A percentile compares a stretch with the other conserved stretches of the same genome.
Evolutionary conservation across 2,113 vertebrate species (phyloP).

Genomic region (Colossoma macropomum): DNA sequence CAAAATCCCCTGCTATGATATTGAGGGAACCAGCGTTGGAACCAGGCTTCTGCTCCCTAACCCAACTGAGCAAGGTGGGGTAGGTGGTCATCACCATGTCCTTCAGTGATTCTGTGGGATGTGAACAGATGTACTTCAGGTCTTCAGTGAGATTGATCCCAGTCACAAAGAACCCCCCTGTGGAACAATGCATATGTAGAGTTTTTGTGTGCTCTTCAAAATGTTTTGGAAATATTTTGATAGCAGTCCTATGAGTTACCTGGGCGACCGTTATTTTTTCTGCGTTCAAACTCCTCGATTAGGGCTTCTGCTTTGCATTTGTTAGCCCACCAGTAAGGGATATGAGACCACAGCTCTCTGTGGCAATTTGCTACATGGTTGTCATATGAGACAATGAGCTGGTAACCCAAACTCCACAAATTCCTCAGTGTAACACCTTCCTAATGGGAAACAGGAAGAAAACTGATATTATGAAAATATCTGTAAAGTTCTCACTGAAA

Average conservation of each 20-base stretch:
- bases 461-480: neutral
- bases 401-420: conserved; percentile 73
- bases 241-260: conserved; percentile 63
- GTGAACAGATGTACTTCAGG: conserved; percentile 80
- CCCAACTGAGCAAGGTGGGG: conserved; percentile 74
- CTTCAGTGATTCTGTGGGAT: conserved; percentile 79
- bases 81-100: conserved; percentile 80
- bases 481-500: neutral
- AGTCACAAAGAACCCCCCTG: conserved; percentile 80
- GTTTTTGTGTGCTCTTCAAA: neutral
- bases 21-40: conserved; percentile 67
- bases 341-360: conserved; percentile 76
- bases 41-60: conserved; percentile 74
- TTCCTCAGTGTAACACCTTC: conserved; percentile 71
- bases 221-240: neutral
- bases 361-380: conserved; percentile 63
- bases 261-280: conserved; percentile 74
- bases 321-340: conserved; percentile 84
- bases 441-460: conserved; percentile 56
- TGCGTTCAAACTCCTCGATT: conserved; percentile 76
- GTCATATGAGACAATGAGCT: conserved; percentile 80
- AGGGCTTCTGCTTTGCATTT: conserved; percentile 77
- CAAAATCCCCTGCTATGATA: conserved; percentile 81
- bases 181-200: conserved; percentile 27
- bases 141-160: conserved; percentile 82